Base-by-base conservation (phyloP, 2,113 vertebrate species). In the Micronycteris hirsuta region DNA sequence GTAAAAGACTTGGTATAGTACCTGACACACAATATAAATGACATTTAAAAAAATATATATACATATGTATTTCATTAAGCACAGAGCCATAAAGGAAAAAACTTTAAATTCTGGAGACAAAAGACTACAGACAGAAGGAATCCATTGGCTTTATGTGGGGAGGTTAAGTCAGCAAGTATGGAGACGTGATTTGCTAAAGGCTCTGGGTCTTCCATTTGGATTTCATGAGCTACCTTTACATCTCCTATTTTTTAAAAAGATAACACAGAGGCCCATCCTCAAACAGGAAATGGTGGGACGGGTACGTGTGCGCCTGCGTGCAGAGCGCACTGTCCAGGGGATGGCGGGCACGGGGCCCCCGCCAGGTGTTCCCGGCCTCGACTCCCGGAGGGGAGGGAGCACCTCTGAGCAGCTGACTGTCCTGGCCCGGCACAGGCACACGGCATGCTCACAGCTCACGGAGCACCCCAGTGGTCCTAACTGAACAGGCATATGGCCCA, bases 261-360 rank as follows among this genome's bases (percentile, higher is more conserved):
- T 36, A 52, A 67, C 38, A 19, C n/a, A 68, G 45, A 82, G 31
- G 20, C 31, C 16, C 19, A 28, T 36, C 38, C 33, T 68, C 47
- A 77, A 71, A 63, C 80, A 58, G 20, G 3, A 70, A 36, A 36
- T 31, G 5, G 28, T 5, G 11, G 6, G 22, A n/a, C 0, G 9
- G 41, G 24, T 24, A 15, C 71, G 24, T 61, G 9, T 9, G 26
- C 12, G 20, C 26, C 61, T 33, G 22, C 4, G 26, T 49, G 19
- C 10, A 4, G 33, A 13, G 31, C 1, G 4, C 22, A 20, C 10
- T 38, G 12, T 19, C 77, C 20, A 1, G 2, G n/a, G 14, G 43
- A 16, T 12, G 22, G 87, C 4, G 11, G 13, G 36, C 28, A 33
- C 1, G 43, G 43, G 49, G 28, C 14, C 12, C 9, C 0, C 1